phyloP scores from a whole-genome alignment of 2,113 vertebrate species.

The Eubucco bourcierii region DNA sequence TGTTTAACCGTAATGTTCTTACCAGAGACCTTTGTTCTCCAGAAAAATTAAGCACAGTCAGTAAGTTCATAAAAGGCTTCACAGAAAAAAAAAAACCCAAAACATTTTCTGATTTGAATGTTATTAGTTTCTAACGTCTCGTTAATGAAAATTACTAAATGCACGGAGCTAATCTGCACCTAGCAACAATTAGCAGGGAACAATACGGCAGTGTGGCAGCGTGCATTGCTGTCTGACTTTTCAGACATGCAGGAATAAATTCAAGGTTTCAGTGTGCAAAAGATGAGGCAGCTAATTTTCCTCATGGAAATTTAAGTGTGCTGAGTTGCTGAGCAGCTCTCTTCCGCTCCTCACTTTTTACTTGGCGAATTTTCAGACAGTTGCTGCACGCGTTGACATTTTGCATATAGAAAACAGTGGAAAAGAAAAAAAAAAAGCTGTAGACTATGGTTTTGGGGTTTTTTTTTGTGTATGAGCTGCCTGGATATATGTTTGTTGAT shows the following conservation, averaged over 20 bases:
- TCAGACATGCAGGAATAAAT: not conserved
- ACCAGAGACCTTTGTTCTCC: not conserved
- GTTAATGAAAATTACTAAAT: not conserved
- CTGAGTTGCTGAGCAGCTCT: not conserved
- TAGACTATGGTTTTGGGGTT: not conserved
- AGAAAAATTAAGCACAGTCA: not conserved
- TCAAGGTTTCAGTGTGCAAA: not conserved
- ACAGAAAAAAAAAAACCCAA: constrained; percentile 11
- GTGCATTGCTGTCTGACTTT: not conserved
- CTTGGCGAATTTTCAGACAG: not conserved
- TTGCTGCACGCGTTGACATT: not conserved
- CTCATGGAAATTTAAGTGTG: not conserved
- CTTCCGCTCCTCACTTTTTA: not conserved
- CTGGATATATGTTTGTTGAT: not conserved
- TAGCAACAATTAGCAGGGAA: not conserved
- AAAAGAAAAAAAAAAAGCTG: not conserved
- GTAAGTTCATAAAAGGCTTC: not conserved
- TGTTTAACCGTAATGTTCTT: not conserved
- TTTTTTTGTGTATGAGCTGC: not conserved
- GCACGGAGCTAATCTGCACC: not conserved
- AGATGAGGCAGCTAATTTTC: not conserved
- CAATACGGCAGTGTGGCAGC: not conserved
- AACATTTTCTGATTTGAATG: not conserved
- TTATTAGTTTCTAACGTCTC: not conserved
- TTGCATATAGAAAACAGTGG: not conserved